Percentiles rank a stretch among this genome's conserved stretches.
These are phyloP conservation scores for Rhineura floridana DNA, from an alignment of 2,113 vertebrate genomes.

Conservation along the genomic window DNA sequence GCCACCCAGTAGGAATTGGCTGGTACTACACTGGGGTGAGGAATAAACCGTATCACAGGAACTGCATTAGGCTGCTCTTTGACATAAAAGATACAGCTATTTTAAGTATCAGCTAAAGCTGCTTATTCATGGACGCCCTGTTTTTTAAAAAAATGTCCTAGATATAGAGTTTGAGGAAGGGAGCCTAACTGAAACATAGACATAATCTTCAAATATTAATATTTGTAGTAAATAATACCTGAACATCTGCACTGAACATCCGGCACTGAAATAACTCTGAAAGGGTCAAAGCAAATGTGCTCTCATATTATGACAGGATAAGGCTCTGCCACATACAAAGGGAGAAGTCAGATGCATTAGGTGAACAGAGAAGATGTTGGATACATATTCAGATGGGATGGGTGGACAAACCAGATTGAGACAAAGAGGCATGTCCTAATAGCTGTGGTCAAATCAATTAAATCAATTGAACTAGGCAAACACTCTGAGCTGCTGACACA, in stretches of 20 bases:
- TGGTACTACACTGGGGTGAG: not conserved
- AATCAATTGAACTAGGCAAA: not conserved
- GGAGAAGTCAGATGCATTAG: not conserved
- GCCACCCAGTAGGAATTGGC: slow-evolving; percentile 6
- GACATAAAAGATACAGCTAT: slow-evolving; percentile 69
- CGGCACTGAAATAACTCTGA: slow-evolving; percentile 52
- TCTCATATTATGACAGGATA: not conserved
- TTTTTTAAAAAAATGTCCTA: slow-evolving; percentile 60
- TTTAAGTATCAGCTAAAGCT: slow-evolving; percentile 73
- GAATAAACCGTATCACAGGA: slow-evolving; percentile 47
- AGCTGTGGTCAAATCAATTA: not conserved
- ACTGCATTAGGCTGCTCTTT: slow-evolving; percentile 46
- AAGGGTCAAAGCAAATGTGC: slow-evolving; percentile 35
- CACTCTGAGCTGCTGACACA: not conserved
- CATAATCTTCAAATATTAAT: slow-evolving; percentile 71
- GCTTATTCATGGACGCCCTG: slow-evolving; percentile 69
- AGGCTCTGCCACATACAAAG: slow-evolving; percentile 32
- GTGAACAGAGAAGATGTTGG: not conserved
- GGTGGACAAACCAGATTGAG: not conserved
- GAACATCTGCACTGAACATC: slow-evolving; percentile 68
- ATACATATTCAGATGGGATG: not conserved
- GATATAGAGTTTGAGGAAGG: slow-evolving; percentile 60
- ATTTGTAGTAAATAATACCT: slow-evolving; percentile 71
- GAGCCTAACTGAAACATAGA: slow-evolving; percentile 60
- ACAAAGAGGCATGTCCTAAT: not conserved